Evolutionary conservation across 1,140 invertebrate species (phyloP), one percentile per base, ranked within the genome.

Genomic region (Diachasmimorpha longicaudata): DNA sequence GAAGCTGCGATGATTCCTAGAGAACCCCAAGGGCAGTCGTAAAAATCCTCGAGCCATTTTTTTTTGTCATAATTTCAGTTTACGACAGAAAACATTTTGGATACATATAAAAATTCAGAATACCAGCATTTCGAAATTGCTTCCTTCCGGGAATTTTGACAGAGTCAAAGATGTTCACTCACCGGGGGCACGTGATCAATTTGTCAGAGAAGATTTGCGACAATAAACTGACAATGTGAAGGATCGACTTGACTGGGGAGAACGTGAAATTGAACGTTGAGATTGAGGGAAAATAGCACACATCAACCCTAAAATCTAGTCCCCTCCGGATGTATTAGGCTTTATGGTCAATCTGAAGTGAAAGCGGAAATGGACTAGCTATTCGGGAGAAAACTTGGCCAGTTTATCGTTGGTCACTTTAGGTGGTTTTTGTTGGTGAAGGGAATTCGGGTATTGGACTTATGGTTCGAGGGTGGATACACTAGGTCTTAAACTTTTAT

Each of bases 321-420:
- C 76, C 83, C 85, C 82, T 84, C 81, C 86, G 85, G 85, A 88
- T 86, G 82, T 87, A 87, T 88, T 87, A 86, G 79, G 70, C 80
- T 88, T 86, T 87, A 88, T 84, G 86, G 83, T 84, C 80, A 84
- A 81, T 83, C 82, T 77, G 81, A 71, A 81, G 82, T 79, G 82
- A 87, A 86, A 84, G 66, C 84, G 85, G 86, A 88, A 89, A 88
- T 87, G 82, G 85, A 78, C 82, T 82, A 70, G 68, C 80, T 80
- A 82, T 85, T 77, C 75, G 66, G 14, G 31, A 42, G 66, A 66
- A 76, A 75, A 68, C 68, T 77, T 85, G 81, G 83, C 79, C 80
- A 77, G 80, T 86, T 82, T 85, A 87, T 87, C 80, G 83, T 74
- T 79, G 77, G 80, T 81, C 80, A 87, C 86, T 86, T 82, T 84